Evolutionary conservation across 2,113 vertebrate genomes (phyloP).

Genomic region (Natator depressus): DNA sequence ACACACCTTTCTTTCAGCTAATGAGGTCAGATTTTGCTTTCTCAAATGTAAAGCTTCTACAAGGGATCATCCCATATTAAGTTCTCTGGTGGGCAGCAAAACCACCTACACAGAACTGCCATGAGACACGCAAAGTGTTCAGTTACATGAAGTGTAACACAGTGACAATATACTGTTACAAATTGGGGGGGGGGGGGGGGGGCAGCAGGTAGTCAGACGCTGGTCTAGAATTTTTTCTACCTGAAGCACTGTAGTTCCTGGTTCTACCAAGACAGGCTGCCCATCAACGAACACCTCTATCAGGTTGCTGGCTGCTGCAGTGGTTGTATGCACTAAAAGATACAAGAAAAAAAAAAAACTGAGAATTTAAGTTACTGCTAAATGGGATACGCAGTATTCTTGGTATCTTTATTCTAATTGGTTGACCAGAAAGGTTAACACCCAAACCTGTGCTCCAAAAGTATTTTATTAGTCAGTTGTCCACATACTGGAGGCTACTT

Average conservation of each 20-base stretch:
- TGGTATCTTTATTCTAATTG: neutral
- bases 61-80: neutral
- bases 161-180: neutral
- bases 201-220: neutral
- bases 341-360: neutral
- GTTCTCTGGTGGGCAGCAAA: neutral
- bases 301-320: constrained; percentile 86
- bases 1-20: neutral
- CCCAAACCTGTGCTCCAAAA: neutral
- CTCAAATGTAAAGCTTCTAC: neutral
- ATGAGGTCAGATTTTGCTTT: neutral
- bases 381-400: neutral
- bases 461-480: neutral
- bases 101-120: accelerated
- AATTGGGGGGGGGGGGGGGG: accelerated
- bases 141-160: neutral
- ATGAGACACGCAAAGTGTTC: neutral
- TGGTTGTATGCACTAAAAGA: constrained; percentile 78
- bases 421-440: neutral
- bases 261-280: constrained; percentile 88
- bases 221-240: constrained; percentile 69
- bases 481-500: neutral
- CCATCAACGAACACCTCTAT: constrained; percentile 96
- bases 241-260: constrained; percentile 95
- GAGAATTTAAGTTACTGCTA: neutral